A percentile compares a stretch with the other conserved stretches of the same genome.
phyloP scores from a whole-genome alignment of 2,888 invertebrate species.

The Trisateles emortualis region DNA sequence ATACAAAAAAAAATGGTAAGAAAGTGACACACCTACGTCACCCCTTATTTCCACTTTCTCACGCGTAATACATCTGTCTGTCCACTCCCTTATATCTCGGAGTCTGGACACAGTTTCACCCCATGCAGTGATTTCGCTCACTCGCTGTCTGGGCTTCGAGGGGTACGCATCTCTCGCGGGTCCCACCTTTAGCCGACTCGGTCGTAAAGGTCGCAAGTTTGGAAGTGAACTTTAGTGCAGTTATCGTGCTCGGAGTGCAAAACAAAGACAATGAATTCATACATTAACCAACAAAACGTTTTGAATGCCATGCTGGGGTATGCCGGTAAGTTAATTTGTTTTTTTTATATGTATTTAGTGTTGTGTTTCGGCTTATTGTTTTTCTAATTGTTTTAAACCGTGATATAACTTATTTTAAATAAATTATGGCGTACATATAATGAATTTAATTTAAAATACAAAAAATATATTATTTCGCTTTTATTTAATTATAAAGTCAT shows the following conservation, averaged over 20 bases:
- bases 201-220: not conserved
- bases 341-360: too few species aligned
- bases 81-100: conserved; percentile 36
- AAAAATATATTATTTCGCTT: too few species aligned
- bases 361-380: too few species aligned
- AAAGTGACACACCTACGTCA: conserved; percentile 12
- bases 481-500: too few species aligned
- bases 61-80: conserved; percentile 41
- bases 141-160: conserved; percentile 14
- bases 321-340: too few species aligned
- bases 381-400: too few species aligned
- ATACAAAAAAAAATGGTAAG: not conserved
- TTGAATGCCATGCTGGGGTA: too few species aligned
- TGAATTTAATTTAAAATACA: too few species aligned
- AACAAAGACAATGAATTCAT: too few species aligned
- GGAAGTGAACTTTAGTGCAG: not conserved
- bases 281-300: too few species aligned
- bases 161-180: conserved; percentile 25
- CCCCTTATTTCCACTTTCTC: conserved; percentile 29
- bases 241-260: not conserved
- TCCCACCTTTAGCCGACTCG: not conserved
- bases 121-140: conserved; percentile 36
- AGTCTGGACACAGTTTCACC: conserved; percentile 16
- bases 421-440: too few species aligned
- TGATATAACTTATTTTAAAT: too few species aligned